phyloP scores from a whole-genome alignment of 2,888 invertebrate genomes.

The Biston betularia region DNA sequence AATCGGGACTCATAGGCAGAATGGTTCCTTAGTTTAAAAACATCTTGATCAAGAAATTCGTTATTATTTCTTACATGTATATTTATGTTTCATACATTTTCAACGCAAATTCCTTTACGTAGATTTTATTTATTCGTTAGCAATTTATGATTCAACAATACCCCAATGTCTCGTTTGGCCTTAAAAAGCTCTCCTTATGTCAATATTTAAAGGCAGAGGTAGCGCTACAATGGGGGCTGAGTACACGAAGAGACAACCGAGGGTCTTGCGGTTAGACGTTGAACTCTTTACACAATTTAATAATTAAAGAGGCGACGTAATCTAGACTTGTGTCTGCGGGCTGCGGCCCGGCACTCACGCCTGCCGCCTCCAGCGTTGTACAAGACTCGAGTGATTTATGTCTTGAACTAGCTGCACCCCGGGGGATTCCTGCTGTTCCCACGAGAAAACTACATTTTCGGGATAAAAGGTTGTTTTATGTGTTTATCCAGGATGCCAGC shows the following conservation, averaged over 20 bases:
- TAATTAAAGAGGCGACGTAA: conserved; percentile 76
- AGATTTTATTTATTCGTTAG: conserved; percentile 22
- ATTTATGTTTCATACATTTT: background rate
- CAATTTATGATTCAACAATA: conserved; percentile 21
- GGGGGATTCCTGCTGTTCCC: no score
- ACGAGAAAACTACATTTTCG: no score
- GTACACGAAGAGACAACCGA: conserved; percentile 67
- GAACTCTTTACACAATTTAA: conserved; percentile 83
- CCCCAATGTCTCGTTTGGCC: conserved; percentile 21
- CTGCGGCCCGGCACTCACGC: conserved; percentile 31
- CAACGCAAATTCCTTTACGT: background rate
- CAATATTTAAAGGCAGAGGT: conserved; percentile 60
- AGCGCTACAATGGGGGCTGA: conserved; percentile 47
- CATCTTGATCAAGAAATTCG: no score
- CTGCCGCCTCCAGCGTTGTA: conserved; percentile 4
- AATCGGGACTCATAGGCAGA: no score
- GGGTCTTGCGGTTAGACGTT: conserved; percentile 51
- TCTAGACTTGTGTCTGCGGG: conserved; percentile 54
- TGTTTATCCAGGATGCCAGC: no score
- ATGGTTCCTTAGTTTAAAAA: no score
- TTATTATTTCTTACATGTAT: background rate
- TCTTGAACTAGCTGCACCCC: no score
- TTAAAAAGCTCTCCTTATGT: conserved; percentile 50
- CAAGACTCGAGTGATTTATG: no score
- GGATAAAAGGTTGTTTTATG: no score